Conservation (phyloP, 92 coral and sea anemone species). For the Paramuricea clavata region DNA sequence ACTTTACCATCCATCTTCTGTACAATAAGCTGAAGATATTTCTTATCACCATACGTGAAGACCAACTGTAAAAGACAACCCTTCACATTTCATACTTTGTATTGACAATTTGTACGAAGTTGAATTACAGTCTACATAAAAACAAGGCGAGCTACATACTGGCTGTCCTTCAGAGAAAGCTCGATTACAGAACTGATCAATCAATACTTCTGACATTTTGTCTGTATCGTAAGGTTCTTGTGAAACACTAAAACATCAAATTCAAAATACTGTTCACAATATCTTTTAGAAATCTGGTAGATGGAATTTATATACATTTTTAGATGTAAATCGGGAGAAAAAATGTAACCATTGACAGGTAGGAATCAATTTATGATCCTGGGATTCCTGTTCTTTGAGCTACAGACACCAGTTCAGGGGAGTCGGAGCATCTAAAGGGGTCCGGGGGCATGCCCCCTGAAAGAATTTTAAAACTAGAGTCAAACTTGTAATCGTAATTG, state of each 20-base stretch:
- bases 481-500: too few relatives aligned
- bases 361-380: too few relatives aligned
- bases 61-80: conserved; percentile 70
- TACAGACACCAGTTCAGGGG: too few relatives aligned
- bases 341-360: too few relatives aligned
- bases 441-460: too few relatives aligned
- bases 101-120: not conserved
- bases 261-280: not conserved
- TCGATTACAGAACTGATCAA: conserved; percentile 82
- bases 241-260: conserved; percentile 64
- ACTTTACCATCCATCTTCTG: conserved; percentile 89
- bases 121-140: not conserved
- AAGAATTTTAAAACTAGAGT: too few relatives aligned
- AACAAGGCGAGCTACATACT: conserved; percentile 47
- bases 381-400: too few relatives aligned
- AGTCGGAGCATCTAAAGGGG: too few relatives aligned
- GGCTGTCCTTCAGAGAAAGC: conserved; percentile 93
- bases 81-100: not conserved
- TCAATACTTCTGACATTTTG: conserved; percentile 91
- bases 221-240: conserved; percentile 98
- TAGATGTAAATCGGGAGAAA: too few relatives aligned
- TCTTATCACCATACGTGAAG: conserved; percentile 89
- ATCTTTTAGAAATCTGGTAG: not conserved
- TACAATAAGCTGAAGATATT: conserved; percentile 75
- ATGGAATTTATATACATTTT: too few relatives aligned